Conservation (phyloP, 1,140 invertebrate species). For the Heterodera schachtii region DNA sequence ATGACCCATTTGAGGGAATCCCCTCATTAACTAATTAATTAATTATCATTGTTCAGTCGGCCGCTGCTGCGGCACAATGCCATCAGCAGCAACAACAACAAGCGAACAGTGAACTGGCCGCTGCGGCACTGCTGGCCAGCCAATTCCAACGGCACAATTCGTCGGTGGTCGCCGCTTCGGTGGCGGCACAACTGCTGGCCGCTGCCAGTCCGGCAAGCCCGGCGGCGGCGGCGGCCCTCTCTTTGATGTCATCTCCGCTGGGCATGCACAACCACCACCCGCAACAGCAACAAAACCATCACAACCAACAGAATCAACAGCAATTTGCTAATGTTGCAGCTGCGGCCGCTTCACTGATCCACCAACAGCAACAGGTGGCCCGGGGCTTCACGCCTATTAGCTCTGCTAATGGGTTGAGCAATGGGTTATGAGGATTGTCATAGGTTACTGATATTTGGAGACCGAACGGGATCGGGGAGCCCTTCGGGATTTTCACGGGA, state of each 20-base stretch:
- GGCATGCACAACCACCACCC: neutral
- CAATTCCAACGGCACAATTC: neutral
- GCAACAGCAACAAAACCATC: too few species aligned
- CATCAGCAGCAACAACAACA: neutral
- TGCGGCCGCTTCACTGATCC: neutral
- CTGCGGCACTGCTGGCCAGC: neutral
- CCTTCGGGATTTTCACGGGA: too few species aligned
- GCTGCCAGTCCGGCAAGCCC: too few species aligned
- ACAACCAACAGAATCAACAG: neutral
- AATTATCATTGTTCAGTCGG: neutral
- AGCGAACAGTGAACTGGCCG: neutral
- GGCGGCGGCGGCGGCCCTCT: too few species aligned
- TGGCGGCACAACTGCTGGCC: neutral
- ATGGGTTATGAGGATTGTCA: too few species aligned
- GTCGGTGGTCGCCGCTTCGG: too few species aligned
- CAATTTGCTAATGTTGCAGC: neutral
- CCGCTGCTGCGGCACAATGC: neutral
- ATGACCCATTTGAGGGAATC: too few species aligned
- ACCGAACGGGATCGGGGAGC: too few species aligned
- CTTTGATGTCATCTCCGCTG: neutral
- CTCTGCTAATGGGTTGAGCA: too few species aligned
- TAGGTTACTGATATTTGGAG: too few species aligned
- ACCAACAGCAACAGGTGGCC: neutral
- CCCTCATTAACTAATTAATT: too few species aligned
- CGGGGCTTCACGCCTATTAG: too few species aligned